phyloP scores from a whole-genome alignment of 1,140 invertebrate species.

The Aphaenogaster rudis region DNA sequence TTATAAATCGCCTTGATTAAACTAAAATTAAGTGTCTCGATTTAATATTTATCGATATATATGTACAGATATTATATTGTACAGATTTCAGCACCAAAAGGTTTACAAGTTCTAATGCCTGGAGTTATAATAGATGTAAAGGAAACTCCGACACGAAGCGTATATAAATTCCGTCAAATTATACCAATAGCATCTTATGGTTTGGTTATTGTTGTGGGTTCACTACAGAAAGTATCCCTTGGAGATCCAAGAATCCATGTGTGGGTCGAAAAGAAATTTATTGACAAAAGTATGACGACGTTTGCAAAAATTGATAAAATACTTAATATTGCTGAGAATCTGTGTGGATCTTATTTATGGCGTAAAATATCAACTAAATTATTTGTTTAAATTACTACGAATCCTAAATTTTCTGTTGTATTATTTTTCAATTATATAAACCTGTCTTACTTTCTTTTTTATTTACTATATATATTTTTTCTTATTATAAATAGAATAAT shows the following conservation, averaged over 20 bases:
- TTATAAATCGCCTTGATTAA: not conserved
- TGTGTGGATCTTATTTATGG: slow-evolving; percentile 95
- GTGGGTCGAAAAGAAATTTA: slow-evolving; percentile 95
- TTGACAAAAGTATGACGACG: slow-evolving; percentile 91
- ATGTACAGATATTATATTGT: slow-evolving; percentile 38
- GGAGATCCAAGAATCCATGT: slow-evolving; percentile 93
- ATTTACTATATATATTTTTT: not conserved
- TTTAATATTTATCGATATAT: slow-evolving; percentile 2
- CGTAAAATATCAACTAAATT: slow-evolving; percentile 79
- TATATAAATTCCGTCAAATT: slow-evolving; percentile 92
- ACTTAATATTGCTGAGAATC: slow-evolving; percentile 93
- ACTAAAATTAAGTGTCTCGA: not conserved
- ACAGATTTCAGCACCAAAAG: slow-evolving; percentile 91
- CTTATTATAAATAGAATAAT: not conserved
- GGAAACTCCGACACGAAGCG: slow-evolving; percentile 43
- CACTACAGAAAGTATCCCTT: slow-evolving; percentile 91
- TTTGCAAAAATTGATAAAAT: slow-evolving; percentile 96
- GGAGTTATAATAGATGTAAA: slow-evolving; percentile 89
- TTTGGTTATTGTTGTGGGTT: slow-evolving; percentile 95
- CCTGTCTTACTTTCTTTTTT: not conserved
- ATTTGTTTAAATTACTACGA: not conserved
- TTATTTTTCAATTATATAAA: not conserved
- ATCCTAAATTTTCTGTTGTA: not conserved
- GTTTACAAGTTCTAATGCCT: slow-evolving; percentile 96
- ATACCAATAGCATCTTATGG: slow-evolving; percentile 93